Evolutionary conservation across 64 coral and sea anemone species (phyloP).

Genomic region (Hydrozoanthus tunicans): DNA sequence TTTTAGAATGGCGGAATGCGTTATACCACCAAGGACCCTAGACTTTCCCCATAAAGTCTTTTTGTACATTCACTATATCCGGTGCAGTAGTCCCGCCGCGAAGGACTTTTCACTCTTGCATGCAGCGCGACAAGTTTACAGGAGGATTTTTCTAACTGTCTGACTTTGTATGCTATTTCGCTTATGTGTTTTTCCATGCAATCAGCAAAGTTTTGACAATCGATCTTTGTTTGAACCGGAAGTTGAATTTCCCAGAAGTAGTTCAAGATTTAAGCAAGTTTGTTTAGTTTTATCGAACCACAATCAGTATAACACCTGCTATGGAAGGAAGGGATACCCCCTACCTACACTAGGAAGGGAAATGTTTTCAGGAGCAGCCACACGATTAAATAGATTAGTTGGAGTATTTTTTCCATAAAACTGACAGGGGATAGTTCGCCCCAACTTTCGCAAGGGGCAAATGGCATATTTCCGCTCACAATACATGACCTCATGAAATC

Average conservation of each 20-base stretch:
- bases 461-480: not conserved
- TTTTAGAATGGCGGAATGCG: too few species aligned
- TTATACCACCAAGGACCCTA: too few species aligned
- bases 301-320: too few species aligned
- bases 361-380: not conserved
- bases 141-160: conserved; percentile 3
- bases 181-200: too few species aligned
- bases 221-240: too few species aligned
- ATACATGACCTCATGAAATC: conserved; percentile 34
- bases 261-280: too few species aligned
- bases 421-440: not conserved
- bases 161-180: too few species aligned
- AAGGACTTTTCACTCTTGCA: conserved; percentile 15
- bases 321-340: too few species aligned
- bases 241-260: too few species aligned
- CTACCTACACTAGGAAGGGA: too few species aligned
- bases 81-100: conserved; percentile 16
- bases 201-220: too few species aligned
- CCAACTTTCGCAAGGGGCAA: not conserved
- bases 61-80: conserved; percentile 4
- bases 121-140: not conserved
- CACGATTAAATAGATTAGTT: not conserved
- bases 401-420: conserved; percentile 7
- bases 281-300: too few species aligned
- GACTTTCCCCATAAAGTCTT: not conserved